phyloP scores from a whole-genome alignment of 2,888 invertebrate species.

The Acleris laterana region DNA sequence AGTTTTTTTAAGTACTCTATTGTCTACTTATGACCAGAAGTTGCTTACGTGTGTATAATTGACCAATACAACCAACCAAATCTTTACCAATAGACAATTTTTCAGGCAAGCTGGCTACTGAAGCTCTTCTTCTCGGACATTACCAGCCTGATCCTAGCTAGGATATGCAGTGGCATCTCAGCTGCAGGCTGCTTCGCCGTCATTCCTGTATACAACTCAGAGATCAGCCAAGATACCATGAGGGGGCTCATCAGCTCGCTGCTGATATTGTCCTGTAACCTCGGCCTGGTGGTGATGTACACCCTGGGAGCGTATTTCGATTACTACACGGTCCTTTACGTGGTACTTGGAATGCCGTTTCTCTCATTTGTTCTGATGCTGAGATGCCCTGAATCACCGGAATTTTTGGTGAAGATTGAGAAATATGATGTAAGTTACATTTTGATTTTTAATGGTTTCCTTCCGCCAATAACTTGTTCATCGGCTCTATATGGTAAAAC shows the following conservation, averaged over 20 bases:
- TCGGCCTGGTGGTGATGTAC: slow-evolving; percentile 60
- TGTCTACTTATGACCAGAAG: no score
- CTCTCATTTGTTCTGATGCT: slow-evolving; percentile 55
- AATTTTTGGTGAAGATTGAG: slow-evolving; percentile 61
- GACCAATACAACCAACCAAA: no score
- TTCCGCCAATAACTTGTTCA: no score
- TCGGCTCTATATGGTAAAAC: neutral
- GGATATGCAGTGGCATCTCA: slow-evolving; percentile 57
- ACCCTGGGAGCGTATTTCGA: slow-evolving; percentile 61
- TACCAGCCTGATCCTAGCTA: slow-evolving; percentile 53
- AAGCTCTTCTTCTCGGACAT: slow-evolving; percentile 54
- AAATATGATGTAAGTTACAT: slow-evolving; percentile 55
- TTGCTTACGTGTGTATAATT: no score
- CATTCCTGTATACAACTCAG: slow-evolving; percentile 65
- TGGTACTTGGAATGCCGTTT: slow-evolving; percentile 54
- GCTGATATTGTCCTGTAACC: slow-evolving; percentile 55
- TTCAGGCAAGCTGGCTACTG: slow-evolving; percentile 65
- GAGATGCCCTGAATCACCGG: slow-evolving; percentile 68
- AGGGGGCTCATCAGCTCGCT: slow-evolving; percentile 62
- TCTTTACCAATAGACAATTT: slow-evolving; percentile 15
- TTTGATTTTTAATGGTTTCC: no score
- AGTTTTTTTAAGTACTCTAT: no score
- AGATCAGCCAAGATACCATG: slow-evolving; percentile 65
- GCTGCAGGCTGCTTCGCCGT: slow-evolving; percentile 63
- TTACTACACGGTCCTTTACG: slow-evolving; percentile 59